Base-by-base conservation (phyloP, 2,888 invertebrate genomes). In the Archaeoteleia sp. region DNA sequence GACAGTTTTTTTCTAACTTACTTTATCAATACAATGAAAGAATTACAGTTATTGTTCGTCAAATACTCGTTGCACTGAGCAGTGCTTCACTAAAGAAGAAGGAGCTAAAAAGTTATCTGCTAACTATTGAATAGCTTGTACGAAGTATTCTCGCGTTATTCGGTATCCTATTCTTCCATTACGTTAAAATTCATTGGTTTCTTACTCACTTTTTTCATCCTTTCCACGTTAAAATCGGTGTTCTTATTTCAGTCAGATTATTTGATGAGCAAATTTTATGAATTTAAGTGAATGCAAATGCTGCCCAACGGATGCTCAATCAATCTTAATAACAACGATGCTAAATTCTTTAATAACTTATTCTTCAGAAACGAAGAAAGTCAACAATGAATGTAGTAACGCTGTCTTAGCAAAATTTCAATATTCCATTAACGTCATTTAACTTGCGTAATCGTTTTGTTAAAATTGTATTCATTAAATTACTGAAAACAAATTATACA, bases 271-370 rank as follows among this genome's bases (percentile, higher is more conserved):
- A 27, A 35, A 43, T 49, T 55, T 30, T 29, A n/a, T n/a, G 25
- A 30, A 25, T 34, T 17, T 55, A 54, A 62, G 49, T 43, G 55
- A 55, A 55, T 55, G 48, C 63, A 55, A 55, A 55, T 48, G 49
- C 40, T 55, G 55, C 35, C 54, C 49, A 54, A 63, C 40, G 62
- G 54, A 54, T 48, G 46, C 54, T 54, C 61, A 40, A 53, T 62
- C 51, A 62, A 40, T 20, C 61, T 40, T 37, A 34, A 54, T 61
- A 48, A 62, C 54, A 35, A 53, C 23, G 30, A 20, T 13, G 37
- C 53, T 46, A 53, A 53, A 53, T 53, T 49, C 51, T 51, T 30
- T 30, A 17, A 25, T 45, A 53, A 53, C 61, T 39, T 40, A 46
- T 29, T 61, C 39, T 14, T 37, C 6, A 8, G 27, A 5, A 29